Conservation (phyloP, 1,140 invertebrate species). For the Pseudobourletiella spinata region DNA sequence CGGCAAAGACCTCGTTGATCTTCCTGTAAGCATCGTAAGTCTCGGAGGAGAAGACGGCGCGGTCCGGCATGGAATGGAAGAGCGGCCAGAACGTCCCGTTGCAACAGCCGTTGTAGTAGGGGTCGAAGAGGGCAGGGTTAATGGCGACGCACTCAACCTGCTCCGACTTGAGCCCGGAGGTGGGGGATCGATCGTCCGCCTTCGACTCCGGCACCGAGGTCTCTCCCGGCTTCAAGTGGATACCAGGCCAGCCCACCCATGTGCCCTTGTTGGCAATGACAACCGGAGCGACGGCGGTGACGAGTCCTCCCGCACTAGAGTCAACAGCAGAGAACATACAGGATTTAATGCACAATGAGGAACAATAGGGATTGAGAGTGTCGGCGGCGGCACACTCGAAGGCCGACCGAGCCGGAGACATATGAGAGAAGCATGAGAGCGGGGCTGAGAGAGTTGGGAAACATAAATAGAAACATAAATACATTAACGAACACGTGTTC, state of each 20-base stretch:
- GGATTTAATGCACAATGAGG: too few species aligned
- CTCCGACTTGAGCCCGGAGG: slow-evolving; percentile 40
- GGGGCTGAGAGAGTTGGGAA: too few species aligned
- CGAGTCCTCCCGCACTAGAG: slow-evolving; percentile 43
- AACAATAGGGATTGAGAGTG: too few species aligned
- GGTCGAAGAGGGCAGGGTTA: slow-evolving; percentile 38
- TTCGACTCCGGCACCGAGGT: slow-evolving; percentile 41
- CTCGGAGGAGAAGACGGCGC: slow-evolving; percentile 40
- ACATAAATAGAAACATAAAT: too few species aligned
- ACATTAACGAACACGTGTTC: too few species aligned
- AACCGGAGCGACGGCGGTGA: slow-evolving; percentile 43
- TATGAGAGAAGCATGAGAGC: too few species aligned
- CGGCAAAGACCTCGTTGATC: slow-evolving; percentile 42
- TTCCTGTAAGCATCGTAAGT: slow-evolving; percentile 42
- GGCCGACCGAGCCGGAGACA: too few species aligned
- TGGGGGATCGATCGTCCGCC: slow-evolving; percentile 39
- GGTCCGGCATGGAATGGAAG: slow-evolving; percentile 42
- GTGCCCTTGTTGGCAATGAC: slow-evolving; percentile 41
- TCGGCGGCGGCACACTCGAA: too few species aligned
- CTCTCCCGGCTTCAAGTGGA: slow-evolving; percentile 31
- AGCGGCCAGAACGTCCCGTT: slow-evolving; percentile 67
- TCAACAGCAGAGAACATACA: not conserved
- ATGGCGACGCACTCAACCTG: slow-evolving; percentile 40
- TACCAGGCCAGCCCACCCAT: slow-evolving; percentile 45
- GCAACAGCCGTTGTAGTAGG: slow-evolving; percentile 55